Evolutionary conservation across 1,140 invertebrate genomes (phyloP).

Genomic region (Oryctes rhinoceros): DNA sequence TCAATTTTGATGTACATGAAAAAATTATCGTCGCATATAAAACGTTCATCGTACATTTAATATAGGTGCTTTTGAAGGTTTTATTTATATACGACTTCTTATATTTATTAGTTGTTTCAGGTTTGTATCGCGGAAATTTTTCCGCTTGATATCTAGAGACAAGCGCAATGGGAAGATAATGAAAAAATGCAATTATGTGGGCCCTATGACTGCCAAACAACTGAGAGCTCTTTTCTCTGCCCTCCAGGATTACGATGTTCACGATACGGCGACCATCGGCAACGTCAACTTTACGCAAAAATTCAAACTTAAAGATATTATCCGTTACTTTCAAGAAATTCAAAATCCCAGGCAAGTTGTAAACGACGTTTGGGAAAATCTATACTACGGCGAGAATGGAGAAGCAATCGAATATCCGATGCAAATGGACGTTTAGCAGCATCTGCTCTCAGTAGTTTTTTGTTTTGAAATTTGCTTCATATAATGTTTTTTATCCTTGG

Average conservation of each 20-base stretch:
- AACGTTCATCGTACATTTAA: too few species aligned
- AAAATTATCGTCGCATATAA: too few species aligned
- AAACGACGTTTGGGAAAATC: slow-evolving; percentile 40
- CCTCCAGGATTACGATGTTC: slow-evolving; percentile 38
- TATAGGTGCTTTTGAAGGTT: too few species aligned
- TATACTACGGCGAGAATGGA: slow-evolving; percentile 34
- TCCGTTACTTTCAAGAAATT: slow-evolving; percentile 30
- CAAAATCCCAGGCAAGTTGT: slow-evolving; percentile 40
- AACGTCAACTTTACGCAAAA: slow-evolving; percentile 40
- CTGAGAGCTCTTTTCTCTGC: slow-evolving; percentile 40
- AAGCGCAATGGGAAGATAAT: slow-evolving; percentile 35
- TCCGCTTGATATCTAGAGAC: slow-evolving; percentile 39
- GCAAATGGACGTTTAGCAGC: slow-evolving; percentile 3
- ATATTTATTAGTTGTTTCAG: slow-evolving; percentile 30
- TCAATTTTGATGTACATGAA: too few species aligned
- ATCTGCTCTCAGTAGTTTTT: not conserved
- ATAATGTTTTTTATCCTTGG: slow-evolving; percentile 6
- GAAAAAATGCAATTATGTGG: slow-evolving; percentile 42
- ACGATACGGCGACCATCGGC: slow-evolving; percentile 40
- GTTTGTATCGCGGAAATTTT: slow-evolving; percentile 44
- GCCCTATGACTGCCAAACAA: slow-evolving; percentile 43
- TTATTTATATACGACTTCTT: not conserved
- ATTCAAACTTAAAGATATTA: slow-evolving; percentile 40
- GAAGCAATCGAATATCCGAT: slow-evolving; percentile 19
- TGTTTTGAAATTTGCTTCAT: not conserved